Percentiles rank a stretch among this genome's conserved stretches.
These are phyloP conservation scores for Melopsittacus undulatus DNA, from an alignment of 2,797 vertebrate species.

Conservation along the genomic window DNA sequence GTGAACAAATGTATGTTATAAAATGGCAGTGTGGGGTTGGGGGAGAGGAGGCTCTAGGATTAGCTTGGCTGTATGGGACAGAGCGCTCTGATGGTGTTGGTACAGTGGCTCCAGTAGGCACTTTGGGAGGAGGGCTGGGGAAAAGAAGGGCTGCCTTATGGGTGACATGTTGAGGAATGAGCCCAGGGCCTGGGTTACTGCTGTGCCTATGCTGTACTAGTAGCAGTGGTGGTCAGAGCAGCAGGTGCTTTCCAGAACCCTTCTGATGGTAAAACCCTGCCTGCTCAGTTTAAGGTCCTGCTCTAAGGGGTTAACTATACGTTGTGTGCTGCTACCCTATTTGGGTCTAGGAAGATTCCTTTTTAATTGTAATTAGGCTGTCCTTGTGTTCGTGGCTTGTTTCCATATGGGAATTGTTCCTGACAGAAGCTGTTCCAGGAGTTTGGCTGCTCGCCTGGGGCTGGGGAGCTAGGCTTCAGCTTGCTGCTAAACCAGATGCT, in stretches of 20 bases:
- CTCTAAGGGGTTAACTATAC: background rate
- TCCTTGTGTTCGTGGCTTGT: conserved; percentile 25
- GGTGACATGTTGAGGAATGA: background rate
- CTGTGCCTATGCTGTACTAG: background rate
- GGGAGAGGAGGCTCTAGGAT: background rate
- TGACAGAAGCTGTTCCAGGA: conserved; percentile 60
- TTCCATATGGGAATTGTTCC: conserved; percentile 50
- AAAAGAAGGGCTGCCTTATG: background rate
- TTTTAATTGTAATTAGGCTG: conserved; percentile 61
- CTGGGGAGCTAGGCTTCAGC: conserved; percentile 1
- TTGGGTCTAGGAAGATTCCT: conserved; percentile 39
- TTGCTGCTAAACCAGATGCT: conserved; percentile 40
- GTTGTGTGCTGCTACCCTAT: background rate
- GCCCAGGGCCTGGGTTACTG: accelerated
- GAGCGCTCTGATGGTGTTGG: accelerated
- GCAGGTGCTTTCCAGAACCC: background rate
- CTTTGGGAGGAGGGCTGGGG: background rate
- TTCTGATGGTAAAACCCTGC: background rate
- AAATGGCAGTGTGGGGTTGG: accelerated
- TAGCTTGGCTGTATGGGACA: background rate
- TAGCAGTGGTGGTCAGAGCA: background rate
- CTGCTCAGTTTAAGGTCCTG: background rate
- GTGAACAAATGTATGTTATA: background rate
- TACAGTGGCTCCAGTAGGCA: background rate
- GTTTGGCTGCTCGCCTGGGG: conserved; percentile 26